Evolutionary conservation across 2,113 vertebrate genomes (phyloP), one percentile per base, ranked within the genome.

Genomic region (Cyanistes caeruleus): DNA sequence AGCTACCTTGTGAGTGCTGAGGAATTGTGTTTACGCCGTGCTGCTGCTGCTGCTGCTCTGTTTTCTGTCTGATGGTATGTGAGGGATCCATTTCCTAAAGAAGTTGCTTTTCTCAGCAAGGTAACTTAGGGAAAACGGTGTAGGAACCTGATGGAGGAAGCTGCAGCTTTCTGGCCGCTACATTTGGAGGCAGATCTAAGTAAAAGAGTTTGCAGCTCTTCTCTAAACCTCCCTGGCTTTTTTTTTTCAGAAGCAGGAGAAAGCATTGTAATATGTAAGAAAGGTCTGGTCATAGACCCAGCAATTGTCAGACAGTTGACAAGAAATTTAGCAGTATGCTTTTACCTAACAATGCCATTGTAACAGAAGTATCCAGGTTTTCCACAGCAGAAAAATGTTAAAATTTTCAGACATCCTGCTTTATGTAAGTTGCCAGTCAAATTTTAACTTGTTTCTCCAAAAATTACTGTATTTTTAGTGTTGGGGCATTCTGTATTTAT

Each of bases 331-430:
- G 39, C 59, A 67, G 69, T 24, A 7, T 43, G 3, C 46, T 41
- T 0, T 39, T 64, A 74, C 6, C 22, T 49, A 22, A 46, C 1
- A 3, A 6, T 55, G 64, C 48, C 24, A 43, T 6, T 13, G 2
- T 39, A 35, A 78, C 18, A 31, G 8, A 65, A 20, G 13, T 31
- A 18, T 20, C 53, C 25, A 6, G 6, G 19, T 88, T 90, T 73
- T 76, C 58, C 35, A 28, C 13, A 8, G 16, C 11, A 72, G 23
- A 79, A 93, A 90, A 69, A 73, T 19, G 28, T 33, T 64, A 31
- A 48, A 13, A 56, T 75, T 44, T 74, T 52, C n/a, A 86, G 21
- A 55, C 13, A 12, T 76, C 13, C 43, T 30, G 15, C 35, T 68
- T 78, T 48, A 37, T 72, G 1, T 80, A 51, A 78, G 46, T 25